phyloP scores from a whole-genome alignment of 2,113 vertebrate species.

The Isurus oxyrinchus region DNA sequence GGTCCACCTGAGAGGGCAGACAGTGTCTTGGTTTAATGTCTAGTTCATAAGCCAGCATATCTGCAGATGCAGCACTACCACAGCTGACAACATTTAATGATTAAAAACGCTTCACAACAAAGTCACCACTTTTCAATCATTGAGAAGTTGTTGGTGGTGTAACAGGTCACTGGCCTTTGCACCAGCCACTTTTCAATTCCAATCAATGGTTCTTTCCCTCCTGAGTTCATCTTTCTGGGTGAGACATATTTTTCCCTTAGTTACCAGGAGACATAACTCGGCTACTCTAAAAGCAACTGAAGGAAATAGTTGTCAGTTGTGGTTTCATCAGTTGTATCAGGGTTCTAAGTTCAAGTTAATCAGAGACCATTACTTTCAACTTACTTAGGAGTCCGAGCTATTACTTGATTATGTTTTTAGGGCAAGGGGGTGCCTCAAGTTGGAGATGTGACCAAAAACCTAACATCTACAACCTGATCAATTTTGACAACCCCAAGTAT shows the following conservation, averaged over 20 bases:
- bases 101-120: neutral
- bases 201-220: neutral
- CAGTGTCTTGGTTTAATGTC: neutral
- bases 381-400: neutral
- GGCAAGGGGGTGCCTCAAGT: neutral
- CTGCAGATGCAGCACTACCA: neutral
- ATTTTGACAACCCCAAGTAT: neutral
- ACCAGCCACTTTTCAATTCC: neutral
- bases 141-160: neutral
- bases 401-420: neutral
- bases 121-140: neutral
- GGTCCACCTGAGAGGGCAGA: neutral
- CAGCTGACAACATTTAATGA: neutral
- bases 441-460: neutral
- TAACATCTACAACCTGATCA: neutral
- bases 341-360: neutral
- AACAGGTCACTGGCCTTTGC: neutral
- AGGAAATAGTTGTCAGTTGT: neutral
- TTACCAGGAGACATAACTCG: neutral
- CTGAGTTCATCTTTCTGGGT: neutral
- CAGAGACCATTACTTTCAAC: neutral
- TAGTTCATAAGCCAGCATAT: neutral
- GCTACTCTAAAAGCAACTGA: neutral
- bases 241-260: neutral
- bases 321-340: neutral